Evolutionary conservation across 35 echinoderm and acorn worm species (phyloP).

Genomic region (Lytechinus pictus): DNA sequence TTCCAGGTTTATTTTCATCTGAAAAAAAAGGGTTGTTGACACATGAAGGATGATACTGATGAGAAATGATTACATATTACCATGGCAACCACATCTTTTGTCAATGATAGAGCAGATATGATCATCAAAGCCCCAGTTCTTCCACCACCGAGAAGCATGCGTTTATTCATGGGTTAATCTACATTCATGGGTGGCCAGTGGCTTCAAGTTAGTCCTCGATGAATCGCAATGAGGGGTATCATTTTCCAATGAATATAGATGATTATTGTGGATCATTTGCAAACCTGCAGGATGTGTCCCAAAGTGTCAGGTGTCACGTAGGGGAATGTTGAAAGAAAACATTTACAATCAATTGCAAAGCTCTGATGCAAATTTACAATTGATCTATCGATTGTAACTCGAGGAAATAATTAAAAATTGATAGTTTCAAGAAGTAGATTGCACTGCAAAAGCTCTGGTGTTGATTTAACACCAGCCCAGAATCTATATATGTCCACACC

Average conservation of each 20-base stretch:
- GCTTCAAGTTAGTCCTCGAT: neutral
- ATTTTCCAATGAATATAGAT: constrained; percentile 6
- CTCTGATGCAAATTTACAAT: no score
- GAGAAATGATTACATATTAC: neutral
- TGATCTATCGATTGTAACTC: no score
- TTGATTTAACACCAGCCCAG: no score
- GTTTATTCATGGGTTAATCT: neutral
- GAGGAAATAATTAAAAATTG: no score
- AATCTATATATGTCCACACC: no score
- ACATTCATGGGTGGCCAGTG: neutral
- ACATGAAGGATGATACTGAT: neutral
- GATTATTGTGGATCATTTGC: neutral
- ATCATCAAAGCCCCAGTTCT: neutral
- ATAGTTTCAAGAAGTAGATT: no score
- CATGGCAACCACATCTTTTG: neutral
- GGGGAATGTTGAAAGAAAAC: no score
- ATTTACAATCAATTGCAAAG: no score
- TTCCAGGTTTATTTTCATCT: neutral
- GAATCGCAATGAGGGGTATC: neutral
- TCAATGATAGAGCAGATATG: neutral
- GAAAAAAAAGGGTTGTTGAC: neutral
- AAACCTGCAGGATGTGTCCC: neutral
- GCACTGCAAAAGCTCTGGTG: no score
- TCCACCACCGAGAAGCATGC: neutral
- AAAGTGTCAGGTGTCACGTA: no score